Evolutionary conservation across 2,113 vertebrate genomes (phyloP).

Genomic region (Neomonachus schauinslandi): DNA sequence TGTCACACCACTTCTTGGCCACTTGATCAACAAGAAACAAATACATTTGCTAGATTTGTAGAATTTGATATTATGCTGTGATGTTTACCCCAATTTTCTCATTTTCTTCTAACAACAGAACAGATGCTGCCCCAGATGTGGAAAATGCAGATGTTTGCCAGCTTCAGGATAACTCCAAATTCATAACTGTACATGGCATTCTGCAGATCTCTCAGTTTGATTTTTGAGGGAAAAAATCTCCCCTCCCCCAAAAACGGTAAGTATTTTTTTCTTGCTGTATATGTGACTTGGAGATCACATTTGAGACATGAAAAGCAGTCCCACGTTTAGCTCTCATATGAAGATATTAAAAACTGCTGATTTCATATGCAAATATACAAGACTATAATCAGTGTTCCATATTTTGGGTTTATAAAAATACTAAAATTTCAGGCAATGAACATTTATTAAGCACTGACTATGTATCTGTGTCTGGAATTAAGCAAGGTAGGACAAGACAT

Average conservation of each 20-base stretch:
- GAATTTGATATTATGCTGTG: conserved; percentile 47
- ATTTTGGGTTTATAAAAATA: conserved; percentile 43
- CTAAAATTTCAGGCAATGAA: neutral
- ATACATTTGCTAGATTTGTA: conserved; percentile 65
- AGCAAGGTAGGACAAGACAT: neutral
- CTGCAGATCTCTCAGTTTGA: conserved; percentile 19
- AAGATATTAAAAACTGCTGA: conserved; percentile 21
- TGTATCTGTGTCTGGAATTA: neutral
- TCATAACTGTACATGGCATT: neutral
- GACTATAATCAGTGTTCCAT: neutral
- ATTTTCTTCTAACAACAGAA: conserved; percentile 60
- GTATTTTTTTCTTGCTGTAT: conserved; percentile 18
- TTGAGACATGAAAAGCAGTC: conserved; percentile 7
- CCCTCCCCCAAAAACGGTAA: neutral
- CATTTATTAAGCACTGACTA: neutral
- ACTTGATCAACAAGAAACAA: conserved; percentile 52
- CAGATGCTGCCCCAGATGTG: conserved; percentile 73
- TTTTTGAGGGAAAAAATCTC: neutral
- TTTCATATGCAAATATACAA: neutral
- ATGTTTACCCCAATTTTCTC: conserved; percentile 53
- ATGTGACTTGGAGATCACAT: neutral
- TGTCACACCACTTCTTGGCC: conserved; percentile 41
- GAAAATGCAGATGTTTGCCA: conserved; percentile 42
- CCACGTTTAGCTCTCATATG: neutral
- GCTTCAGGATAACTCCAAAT: conserved; percentile 1